Evolutionary conservation across 2,797 vertebrate genomes (phyloP).

Genomic region (Enteromius radiatus): DNA sequence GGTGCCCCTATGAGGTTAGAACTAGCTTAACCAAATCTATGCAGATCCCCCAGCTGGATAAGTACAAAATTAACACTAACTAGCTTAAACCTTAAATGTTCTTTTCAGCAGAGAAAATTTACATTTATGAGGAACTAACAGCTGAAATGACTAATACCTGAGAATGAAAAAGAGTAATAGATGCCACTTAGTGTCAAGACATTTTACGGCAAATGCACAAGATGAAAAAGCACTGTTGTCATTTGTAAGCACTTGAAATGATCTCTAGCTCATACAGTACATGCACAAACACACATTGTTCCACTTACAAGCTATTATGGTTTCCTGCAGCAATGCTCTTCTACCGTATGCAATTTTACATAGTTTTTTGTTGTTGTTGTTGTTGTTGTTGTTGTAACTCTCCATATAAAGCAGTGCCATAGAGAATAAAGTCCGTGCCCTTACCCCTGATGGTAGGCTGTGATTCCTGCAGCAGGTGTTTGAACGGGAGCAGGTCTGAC

Average conservation of each 20-base stretch:
- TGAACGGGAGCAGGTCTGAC: slow-evolving; percentile 33
- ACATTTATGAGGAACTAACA: neutral
- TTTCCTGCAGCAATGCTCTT: slow-evolving; percentile 5
- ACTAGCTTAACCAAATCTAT: neutral
- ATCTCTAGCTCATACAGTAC: neutral
- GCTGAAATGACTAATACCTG: neutral
- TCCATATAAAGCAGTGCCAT: neutral
- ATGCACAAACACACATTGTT: slow-evolving; percentile 13
- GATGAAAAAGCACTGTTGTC: neutral
- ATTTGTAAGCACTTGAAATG: neutral
- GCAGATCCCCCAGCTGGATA: neutral
- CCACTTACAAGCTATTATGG: neutral
- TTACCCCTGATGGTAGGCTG: neutral
- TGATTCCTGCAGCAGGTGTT: slow-evolving; percentile 27
- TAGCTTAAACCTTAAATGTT: neutral
- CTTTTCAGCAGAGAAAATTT: neutral
- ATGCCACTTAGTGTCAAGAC: slow-evolving; percentile 3
- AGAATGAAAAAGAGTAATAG: neutral
- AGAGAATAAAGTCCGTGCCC: neutral
- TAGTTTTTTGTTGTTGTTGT: neutral
- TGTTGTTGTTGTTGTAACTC: neutral
- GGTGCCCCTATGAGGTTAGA: neutral
- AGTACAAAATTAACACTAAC: neutral
- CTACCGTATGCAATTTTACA: neutral
- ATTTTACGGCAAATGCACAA: neutral